These are phyloP conservation scores for Erinaceus europaeus DNA, from an alignment of 2,113 vertebrate genomes.

Conservation along the genomic window DNA sequence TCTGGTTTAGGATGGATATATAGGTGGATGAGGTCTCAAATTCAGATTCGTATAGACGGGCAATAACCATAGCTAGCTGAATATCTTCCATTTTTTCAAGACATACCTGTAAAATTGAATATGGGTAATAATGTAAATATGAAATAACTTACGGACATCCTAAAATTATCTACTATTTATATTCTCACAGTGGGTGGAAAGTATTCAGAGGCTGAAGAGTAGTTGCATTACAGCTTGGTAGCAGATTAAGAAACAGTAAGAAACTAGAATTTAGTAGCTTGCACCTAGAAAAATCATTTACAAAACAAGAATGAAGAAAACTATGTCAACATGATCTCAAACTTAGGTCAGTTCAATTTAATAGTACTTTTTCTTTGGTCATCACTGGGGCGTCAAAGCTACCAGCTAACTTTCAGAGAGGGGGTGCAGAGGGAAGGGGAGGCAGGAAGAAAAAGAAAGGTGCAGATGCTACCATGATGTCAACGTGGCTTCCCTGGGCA, in stretches of 20 bases:
- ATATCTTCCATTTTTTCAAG: slow-evolving; percentile 99
- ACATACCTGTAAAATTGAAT: slow-evolving; percentile 86
- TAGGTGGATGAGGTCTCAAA: slow-evolving; percentile 96
- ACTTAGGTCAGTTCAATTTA: slow-evolving; percentile 12
- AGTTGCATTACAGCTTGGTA: neutral
- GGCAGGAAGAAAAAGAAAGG: no score
- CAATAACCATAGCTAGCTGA: slow-evolving; percentile 96
- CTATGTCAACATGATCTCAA: neutral
- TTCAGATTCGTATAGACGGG: slow-evolving; percentile 95
- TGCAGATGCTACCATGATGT: no score
- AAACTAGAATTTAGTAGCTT: neutral
- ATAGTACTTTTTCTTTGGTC: no score
- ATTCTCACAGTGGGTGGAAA: neutral
- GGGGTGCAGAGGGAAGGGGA: no score
- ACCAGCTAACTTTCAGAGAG: no score
- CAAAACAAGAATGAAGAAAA: slow-evolving; percentile 9
- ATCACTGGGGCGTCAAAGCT: no score
- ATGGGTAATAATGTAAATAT: slow-evolving; percentile 25
- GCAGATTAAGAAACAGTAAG: slow-evolving; percentile 6
- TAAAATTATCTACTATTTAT: neutral
- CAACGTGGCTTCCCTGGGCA: no score
- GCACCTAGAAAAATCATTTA: neutral
- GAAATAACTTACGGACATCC: neutral
- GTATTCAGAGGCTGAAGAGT: neutral
- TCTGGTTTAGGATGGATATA: slow-evolving; percentile 93